Percentiles rank a stretch among this genome's conserved stretches.
Conservation (phyloP, 2,797 vertebrate genomes). For the Varecia variegata region DNA sequence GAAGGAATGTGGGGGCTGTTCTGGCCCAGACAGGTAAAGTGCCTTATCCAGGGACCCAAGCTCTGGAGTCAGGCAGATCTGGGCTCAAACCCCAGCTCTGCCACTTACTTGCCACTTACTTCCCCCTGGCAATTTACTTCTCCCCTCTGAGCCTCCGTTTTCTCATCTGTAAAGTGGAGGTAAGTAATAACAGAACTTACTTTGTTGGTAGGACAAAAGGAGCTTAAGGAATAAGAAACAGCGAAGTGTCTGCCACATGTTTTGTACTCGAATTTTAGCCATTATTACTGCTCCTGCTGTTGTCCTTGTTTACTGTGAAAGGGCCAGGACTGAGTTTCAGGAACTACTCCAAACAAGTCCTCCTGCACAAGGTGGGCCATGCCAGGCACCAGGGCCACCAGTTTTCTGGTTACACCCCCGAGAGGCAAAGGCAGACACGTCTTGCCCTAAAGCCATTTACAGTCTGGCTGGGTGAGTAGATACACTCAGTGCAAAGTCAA, state of each 20-base stretch:
- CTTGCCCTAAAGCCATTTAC: background rate
- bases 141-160: background rate
- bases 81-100: background rate
- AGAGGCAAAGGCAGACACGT: background rate
- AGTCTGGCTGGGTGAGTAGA: background rate
- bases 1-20: background rate
- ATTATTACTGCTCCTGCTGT: background rate
- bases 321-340: background rate
- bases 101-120: background rate
- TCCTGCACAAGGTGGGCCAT: background rate
- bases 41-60: background rate
- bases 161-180: background rate
- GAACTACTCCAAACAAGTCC: background rate
- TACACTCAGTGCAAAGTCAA: background rate
- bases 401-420: background rate
- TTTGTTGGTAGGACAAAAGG: background rate
- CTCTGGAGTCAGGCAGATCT: background rate
- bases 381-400: background rate
- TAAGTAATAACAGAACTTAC: background rate
- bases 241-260: background rate
- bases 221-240: background rate
- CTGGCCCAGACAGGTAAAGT: background rate
- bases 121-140: background rate
- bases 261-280: background rate
- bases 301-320: background rate